Conservation (phyloP, 2,113 vertebrate genomes). For the Salminus brasiliensis region DNA sequence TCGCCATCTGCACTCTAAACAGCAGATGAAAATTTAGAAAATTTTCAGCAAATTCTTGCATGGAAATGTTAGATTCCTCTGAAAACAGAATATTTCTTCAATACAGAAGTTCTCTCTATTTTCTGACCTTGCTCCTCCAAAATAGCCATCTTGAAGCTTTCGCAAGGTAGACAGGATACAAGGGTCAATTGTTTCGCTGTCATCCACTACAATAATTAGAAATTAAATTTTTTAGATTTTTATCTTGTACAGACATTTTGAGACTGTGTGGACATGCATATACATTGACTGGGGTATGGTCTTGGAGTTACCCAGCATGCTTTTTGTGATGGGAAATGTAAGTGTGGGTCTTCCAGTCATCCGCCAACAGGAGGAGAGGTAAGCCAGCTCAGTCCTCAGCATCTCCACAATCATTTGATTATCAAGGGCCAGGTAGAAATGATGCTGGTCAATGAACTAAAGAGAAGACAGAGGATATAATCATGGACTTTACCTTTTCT, state of each 20-base stretch:
- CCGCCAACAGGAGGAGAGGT: constrained; percentile 94
- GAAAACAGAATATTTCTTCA: too few relatives aligned
- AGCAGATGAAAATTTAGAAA: not conserved
- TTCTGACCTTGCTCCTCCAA: constrained; percentile 91
- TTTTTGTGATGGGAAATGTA: constrained; percentile 91
- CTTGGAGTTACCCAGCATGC: constrained; percentile 84
- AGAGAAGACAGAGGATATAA: not conserved
- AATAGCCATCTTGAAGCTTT: constrained; percentile 97
- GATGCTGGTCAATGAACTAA: constrained; percentile 96
- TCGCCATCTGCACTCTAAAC: constrained; percentile 89
- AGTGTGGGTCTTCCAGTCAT: constrained; percentile 96
- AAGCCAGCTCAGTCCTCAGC: constrained; percentile 91
- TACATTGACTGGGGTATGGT: not conserved
- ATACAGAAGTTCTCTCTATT: not conserved
- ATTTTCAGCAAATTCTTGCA: not conserved
- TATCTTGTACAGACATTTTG: not conserved
- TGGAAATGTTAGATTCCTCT: not conserved
- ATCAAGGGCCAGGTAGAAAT: constrained; percentile 98
- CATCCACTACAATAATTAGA: constrained; percentile 80
- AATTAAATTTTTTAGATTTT: not conserved
- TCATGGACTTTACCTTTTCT: not conserved
- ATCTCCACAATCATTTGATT: constrained; percentile 99
- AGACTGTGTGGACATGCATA: not conserved
- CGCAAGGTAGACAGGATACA: constrained; percentile 89
- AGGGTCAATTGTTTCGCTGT: constrained; percentile 87